Percentiles rank a stretch among this genome's conserved stretches.
phyloP scores from a whole-genome alignment of 1,140 invertebrate species.

The Bathynomus jamesi region DNA sequence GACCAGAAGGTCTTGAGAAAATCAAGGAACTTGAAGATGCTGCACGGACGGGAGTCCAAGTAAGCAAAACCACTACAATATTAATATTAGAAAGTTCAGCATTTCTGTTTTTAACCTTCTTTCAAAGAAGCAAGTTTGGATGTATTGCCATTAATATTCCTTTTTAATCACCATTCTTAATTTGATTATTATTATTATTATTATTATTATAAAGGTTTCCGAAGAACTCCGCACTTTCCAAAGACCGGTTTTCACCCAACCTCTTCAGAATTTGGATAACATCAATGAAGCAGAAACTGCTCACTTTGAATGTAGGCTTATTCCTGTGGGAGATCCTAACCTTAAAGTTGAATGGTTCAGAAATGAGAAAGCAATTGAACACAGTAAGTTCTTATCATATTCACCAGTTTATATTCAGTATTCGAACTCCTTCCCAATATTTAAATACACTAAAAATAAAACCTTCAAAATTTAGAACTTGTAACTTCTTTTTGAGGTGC shows the following conservation, averaged over 20 bases:
- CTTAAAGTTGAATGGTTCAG: conserved; percentile 97
- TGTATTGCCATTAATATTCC: too few species aligned
- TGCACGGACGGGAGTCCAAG: not conserved
- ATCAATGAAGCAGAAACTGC: conserved; percentile 85
- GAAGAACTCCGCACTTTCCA: conserved; percentile 68
- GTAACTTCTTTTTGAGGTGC: too few species aligned
- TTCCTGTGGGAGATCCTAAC: conserved; percentile 95
- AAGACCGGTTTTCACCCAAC: conserved; percentile 89
- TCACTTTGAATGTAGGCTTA: conserved; percentile 92
- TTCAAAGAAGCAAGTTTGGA: too few species aligned
- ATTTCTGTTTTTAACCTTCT: too few species aligned
- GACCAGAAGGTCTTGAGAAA: conserved; percentile 91
- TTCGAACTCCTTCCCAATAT: too few species aligned
- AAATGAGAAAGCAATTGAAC: conserved; percentile 86
- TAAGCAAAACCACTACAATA: too few species aligned
- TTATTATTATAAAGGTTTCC: conserved; percentile 38
- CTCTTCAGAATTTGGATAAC: conserved; percentile 79
- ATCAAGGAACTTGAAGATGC: conserved; percentile 77
- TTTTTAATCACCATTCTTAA: too few species aligned
- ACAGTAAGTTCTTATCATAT: conserved; percentile 58
- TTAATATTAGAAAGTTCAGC: too few species aligned
- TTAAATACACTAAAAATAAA: too few species aligned
- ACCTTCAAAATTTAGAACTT: too few species aligned
- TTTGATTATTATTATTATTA: too few species aligned
- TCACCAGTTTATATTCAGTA: too few species aligned